phyloP scores from a whole-genome alignment of 2,888 invertebrate genomes.

The Pyrochroa serraticornis region DNA sequence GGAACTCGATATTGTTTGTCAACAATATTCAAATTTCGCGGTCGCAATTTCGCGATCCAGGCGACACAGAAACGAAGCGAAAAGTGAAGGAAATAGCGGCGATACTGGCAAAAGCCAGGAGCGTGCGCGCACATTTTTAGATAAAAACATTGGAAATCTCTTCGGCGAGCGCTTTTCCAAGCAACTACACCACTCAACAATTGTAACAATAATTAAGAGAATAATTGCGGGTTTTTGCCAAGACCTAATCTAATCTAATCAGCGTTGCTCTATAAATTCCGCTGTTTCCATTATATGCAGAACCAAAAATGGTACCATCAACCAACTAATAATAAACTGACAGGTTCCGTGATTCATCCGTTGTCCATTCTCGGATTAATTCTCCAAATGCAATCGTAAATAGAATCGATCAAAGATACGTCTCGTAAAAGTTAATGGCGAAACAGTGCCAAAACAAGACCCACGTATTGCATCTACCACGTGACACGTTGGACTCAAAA shows the following conservation, averaged over 20 bases:
- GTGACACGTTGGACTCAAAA: no score
- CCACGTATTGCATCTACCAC: no score
- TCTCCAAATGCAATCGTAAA: constrained; percentile 11
- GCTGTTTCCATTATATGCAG: neutral
- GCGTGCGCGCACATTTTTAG: constrained; percentile 34
- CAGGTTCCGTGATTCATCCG: constrained; percentile 1
- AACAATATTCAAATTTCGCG: constrained; percentile 48
- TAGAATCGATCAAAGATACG: no score
- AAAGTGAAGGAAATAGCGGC: constrained; percentile 37
- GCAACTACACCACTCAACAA: constrained; percentile 1
- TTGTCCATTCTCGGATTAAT: neutral
- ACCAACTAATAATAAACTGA: neutral
- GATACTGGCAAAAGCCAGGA: constrained; percentile 27
- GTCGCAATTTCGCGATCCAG: constrained; percentile 38
- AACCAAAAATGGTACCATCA: constrained; percentile 12
- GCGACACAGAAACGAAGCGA: constrained; percentile 41
- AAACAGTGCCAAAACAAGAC: no score
- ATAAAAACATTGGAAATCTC: neutral
- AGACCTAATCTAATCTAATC: no score
- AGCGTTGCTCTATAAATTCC: no score
- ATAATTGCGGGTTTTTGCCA: no score
- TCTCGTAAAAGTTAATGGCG: no score
- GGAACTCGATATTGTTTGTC: constrained; percentile 23
- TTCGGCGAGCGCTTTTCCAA: constrained; percentile 13
- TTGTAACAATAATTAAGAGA: neutral